Conservation (phyloP, 2,888 invertebrate genomes). For the Scaptomyza parva region DNA sequence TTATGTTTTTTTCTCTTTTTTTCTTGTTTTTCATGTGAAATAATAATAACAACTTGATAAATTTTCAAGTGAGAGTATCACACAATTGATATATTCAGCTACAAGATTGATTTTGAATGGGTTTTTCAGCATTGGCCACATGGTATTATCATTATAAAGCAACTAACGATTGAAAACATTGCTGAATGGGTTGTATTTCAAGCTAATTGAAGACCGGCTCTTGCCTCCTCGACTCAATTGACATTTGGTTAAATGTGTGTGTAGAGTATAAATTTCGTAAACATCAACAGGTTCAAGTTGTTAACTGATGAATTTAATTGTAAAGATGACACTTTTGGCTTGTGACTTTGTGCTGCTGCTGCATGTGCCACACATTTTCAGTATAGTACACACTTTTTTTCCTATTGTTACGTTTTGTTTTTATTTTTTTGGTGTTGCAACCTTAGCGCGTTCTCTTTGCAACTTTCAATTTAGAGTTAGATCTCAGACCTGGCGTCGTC, state of each 20-base stretch:
- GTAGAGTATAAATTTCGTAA: slow-evolving; percentile 26
- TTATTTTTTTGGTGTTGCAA: slow-evolving; percentile 44
- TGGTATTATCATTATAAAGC: slow-evolving; percentile 33
- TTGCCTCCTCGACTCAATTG: slow-evolving; percentile 33
- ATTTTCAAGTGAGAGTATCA: slow-evolving; percentile 71
- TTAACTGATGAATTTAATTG: slow-evolving; percentile 53
- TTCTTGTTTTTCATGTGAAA: too few species aligned
- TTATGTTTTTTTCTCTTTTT: slow-evolving; percentile 31
- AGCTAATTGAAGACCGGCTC: slow-evolving; percentile 52
- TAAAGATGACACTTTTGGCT: slow-evolving; percentile 36
- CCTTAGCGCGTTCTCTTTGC: slow-evolving; percentile 19
- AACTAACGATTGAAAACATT: slow-evolving; percentile 21
- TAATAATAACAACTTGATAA: slow-evolving; percentile 53
- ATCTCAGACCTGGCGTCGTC: slow-evolving; percentile 44
- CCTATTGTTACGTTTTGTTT: not conserved
- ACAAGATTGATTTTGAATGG: slow-evolving; percentile 33
- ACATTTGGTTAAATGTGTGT: slow-evolving; percentile 38
- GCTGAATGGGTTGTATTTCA: slow-evolving; percentile 4
- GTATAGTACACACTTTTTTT: slow-evolving; percentile 16
- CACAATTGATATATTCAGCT: slow-evolving; percentile 56
- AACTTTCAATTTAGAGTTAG: slow-evolving; percentile 55
- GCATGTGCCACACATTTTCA: slow-evolving; percentile 18
- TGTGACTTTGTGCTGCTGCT: slow-evolving; percentile 16
- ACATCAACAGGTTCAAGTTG: slow-evolving; percentile 29
- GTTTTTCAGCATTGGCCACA: slow-evolving; percentile 25